Conservation (phyloP, 2,797 vertebrate genomes). For the Oceanodroma leucorhoa region DNA sequence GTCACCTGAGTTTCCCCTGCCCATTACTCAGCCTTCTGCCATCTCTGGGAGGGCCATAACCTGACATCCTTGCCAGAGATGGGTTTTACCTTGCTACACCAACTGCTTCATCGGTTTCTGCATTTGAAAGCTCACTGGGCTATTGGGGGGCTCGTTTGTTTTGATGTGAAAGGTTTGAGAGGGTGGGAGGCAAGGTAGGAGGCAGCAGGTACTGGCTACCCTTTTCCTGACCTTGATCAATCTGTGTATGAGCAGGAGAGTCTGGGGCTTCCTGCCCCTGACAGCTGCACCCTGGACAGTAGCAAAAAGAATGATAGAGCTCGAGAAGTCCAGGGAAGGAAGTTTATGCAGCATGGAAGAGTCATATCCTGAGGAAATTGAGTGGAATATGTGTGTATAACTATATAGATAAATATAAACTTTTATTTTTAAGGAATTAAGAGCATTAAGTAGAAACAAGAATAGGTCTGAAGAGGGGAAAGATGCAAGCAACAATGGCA, state of each 20-base stretch:
- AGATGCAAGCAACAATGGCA: constrained; percentile 13
- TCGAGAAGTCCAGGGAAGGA: constrained; percentile 40
- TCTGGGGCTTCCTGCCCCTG: constrained; percentile 27
- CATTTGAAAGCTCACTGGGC: neutral
- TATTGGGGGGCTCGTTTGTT: neutral
- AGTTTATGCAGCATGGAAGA: constrained; percentile 46
- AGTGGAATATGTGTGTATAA: constrained; percentile 7
- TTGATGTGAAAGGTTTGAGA: neutral
- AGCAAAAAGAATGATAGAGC: constrained; percentile 40
- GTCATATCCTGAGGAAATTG: constrained; percentile 55
- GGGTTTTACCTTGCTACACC: neutral
- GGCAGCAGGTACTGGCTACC: neutral
- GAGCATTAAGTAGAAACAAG: neutral
- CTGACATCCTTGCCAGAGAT: neutral
- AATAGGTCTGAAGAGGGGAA: neutral
- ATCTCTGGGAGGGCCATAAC: neutral
- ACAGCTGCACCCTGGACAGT: constrained; percentile 43
- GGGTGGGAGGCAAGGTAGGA: neutral
- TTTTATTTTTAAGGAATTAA: constrained; percentile 45
- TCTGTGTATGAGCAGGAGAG: neutral
- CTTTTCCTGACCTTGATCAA: constrained; percentile 31
- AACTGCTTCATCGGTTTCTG: neutral
- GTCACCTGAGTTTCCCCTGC: neutral
- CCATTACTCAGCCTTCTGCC: neutral
- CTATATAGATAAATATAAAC: constrained; percentile 54